Evolutionary conservation across 2,888 invertebrate species (phyloP).

Genomic region (Leptarthrus brevirostris): DNA sequence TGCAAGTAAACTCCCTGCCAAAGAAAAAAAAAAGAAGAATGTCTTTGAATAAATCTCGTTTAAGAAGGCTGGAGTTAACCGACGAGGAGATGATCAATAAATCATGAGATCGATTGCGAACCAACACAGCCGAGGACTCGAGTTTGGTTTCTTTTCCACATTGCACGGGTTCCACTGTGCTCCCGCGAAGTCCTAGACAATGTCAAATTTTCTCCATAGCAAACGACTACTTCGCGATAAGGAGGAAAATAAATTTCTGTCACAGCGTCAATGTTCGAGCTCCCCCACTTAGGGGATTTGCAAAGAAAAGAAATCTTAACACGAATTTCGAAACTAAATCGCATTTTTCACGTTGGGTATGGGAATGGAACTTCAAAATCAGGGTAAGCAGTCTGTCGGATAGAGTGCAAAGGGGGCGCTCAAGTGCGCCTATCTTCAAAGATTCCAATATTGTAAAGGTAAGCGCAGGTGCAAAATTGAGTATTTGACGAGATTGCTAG

Average conservation of each 20-base stretch:
- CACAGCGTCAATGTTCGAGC: not conserved
- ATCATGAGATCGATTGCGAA: conserved; percentile 30
- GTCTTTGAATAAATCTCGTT: conserved; percentile 29
- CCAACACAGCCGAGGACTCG: conserved; percentile 1
- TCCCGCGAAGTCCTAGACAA: conserved; percentile 7
- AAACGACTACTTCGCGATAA: conserved; percentile 20
- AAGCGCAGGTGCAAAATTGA: conserved; percentile 6
- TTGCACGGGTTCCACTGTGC: not conserved
- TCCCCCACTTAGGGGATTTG: conserved; percentile 3
- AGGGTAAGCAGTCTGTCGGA: not conserved
- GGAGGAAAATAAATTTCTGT: conserved; percentile 23
- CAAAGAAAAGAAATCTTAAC: conserved; percentile 10
- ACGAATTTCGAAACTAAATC: conserved; percentile 9
- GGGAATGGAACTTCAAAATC: no score
- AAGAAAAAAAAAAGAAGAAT: conserved; percentile 1
- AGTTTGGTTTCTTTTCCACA: not conserved
- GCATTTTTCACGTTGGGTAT: conserved; percentile 10
- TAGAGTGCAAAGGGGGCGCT: not conserved
- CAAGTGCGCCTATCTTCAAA: no score
- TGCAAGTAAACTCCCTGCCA: not conserved
- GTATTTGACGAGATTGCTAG: not conserved
- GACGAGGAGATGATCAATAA: conserved; percentile 37
- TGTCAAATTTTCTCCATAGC: conserved; percentile 26
- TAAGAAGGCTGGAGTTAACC: conserved; percentile 5
- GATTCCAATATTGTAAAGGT: no score